Evolutionary conservation across 2,113 vertebrate species (phyloP), one percentile per base, ranked within the genome.

Genomic region (Myotis lucifugus): DNA sequence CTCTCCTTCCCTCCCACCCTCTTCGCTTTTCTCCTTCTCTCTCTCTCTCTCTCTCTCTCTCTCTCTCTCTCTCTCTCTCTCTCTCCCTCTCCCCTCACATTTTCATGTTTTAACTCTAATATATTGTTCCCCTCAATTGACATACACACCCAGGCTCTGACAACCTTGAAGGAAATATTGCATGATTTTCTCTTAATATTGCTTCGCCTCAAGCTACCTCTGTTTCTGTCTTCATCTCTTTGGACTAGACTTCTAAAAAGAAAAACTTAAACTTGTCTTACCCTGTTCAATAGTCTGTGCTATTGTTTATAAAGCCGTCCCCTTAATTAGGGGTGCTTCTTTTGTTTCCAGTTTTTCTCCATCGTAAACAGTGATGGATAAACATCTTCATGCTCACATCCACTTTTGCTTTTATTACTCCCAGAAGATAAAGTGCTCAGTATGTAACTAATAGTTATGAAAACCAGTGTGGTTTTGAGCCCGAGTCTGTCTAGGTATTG

Each of bases 41-140:
- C 61, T 23, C 3, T 5, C 8, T 3, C 21, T 29, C 2, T 23
- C 7, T 13, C 6, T 6, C 1, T 3, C 1, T 8, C 6, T 40
- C 6, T 27, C 10, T 64, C 27, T 12, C 6, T 32, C 61, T 32
- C 25, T 32, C 27, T 52, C 50, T 15, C 14, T 27, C 12, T 69
- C 4, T 59, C 34, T 74, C 52, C 6, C 37, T 12, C 11, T 15
- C 25, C 27, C 25, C 12, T 74, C 8, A 88, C 10, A 21, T 17
- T 34, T 42, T 23, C 40, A 14, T 81, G 40, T 34, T 76, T 42
- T 42, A 25, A 37, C 7, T 72, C 37, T 3, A 13, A 21, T 12
- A 4, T 18, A 32, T 13, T 34, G 34, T 32, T 95, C 10, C 37
- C 25, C 13, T 69, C 13, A 15, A 5, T 5, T 27, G 17, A 73